phyloP scores from a whole-genome alignment of 2,888 invertebrate genomes.

The Lasius platythorax region DNA sequence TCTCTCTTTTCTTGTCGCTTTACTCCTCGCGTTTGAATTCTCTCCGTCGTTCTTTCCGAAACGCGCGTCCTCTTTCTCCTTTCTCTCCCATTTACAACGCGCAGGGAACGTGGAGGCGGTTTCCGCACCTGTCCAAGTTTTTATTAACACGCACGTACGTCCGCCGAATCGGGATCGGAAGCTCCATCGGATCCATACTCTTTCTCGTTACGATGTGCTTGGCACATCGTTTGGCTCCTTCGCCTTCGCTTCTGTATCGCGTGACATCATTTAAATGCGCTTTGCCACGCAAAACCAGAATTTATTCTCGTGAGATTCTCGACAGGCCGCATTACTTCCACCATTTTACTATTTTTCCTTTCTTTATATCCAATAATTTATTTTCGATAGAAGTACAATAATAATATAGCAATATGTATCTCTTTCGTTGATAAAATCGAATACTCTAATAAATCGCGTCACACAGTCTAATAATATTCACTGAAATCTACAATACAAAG shows the following conservation, averaged over 20 bases:
- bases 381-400: background rate
- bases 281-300: background rate
- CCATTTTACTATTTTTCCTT: background rate
- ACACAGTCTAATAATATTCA: too few species aligned
- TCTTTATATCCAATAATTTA: background rate
- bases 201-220: conserved; percentile 22
- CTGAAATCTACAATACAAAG: too few species aligned
- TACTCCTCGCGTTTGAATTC: conserved; percentile 15
- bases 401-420: background rate
- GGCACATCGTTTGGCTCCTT: conserved; percentile 1
- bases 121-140: conserved; percentile 76
- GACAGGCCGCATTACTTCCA: background rate
- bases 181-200: conserved; percentile 20
- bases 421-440: too few species aligned
- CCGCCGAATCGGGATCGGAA: conserved; percentile 48
- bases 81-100: conserved; percentile 39
- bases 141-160: conserved; percentile 52
- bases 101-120: conserved; percentile 41
- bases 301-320: background rate
- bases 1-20: conserved; percentile 13
- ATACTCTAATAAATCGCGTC: too few species aligned
- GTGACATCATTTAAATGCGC: conserved; percentile 23
- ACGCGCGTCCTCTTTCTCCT: background rate
- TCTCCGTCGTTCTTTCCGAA: background rate
- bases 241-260: conserved; percentile 29